Percentiles rank a stretch among this genome's conserved stretches.
Evolutionary conservation across 2,797 vertebrate species (phyloP).

Genomic region (Craterocephalus amniculus): DNA sequence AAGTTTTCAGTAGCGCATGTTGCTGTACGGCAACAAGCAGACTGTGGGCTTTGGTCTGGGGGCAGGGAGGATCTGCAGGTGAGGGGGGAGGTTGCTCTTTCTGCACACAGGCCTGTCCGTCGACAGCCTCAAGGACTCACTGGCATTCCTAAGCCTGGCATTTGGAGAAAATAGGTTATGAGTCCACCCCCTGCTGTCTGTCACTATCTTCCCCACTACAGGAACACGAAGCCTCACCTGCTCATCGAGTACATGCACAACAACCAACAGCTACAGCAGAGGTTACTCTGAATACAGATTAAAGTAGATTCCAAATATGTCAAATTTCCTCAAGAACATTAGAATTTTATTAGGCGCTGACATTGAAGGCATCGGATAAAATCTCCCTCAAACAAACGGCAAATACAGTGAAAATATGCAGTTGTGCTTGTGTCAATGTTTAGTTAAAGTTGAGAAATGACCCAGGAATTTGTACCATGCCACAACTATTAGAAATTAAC

Average conservation of each 20-base stretch:
- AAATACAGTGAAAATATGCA: background rate
- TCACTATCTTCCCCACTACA: conserved; percentile 41
- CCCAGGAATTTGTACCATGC: conserved; percentile 1
- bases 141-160: conserved; percentile 69
- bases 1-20: conserved; percentile 3
- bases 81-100: conserved; percentile 52
- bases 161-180: conserved; percentile 45
- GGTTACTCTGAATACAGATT: background rate
- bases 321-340: background rate
- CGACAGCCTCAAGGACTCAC: conserved; percentile 73
- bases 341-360: background rate
- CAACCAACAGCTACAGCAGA: conserved; percentile 13
- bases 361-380: conserved; percentile 29
- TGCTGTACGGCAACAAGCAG: conserved; percentile 21
- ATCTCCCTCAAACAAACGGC: conserved; percentile 41
- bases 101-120: conserved; percentile 58
- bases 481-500: conserved; percentile 1
- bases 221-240: conserved; percentile 42
- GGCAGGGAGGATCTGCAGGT: conserved; percentile 53
- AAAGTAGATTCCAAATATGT: background rate
- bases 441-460: conserved; percentile 23
- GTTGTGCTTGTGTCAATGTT: conserved; percentile 34
- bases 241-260: conserved; percentile 53
- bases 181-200: conserved; percentile 42
- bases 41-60: conserved; percentile 31